Conservation (phyloP, 2,113 vertebrate species). For the Paradoxurus hermaphroditus region DNA sequence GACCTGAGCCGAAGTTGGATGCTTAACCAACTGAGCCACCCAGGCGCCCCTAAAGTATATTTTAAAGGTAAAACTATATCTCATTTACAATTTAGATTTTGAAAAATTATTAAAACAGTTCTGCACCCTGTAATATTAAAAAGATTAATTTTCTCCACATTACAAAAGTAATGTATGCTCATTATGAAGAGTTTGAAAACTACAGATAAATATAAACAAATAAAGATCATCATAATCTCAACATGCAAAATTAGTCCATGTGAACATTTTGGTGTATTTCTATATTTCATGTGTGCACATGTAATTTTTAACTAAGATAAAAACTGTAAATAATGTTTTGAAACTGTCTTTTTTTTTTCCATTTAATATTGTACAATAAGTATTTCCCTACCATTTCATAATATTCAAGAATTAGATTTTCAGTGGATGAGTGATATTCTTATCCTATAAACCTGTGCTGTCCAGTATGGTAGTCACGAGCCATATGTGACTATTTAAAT, state of each 20-base stretch:
- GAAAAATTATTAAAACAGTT: not conserved
- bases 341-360: not conserved
- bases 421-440: not conserved
- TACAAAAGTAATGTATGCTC: not conserved
- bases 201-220: not conserved
- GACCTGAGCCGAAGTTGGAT: too few relatives aligned
- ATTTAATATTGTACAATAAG: not conserved
- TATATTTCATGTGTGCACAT: not conserved
- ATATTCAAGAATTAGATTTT: not conserved
- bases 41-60: too few relatives aligned
- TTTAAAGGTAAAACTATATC: not conserved
- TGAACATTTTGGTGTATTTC: not conserved
- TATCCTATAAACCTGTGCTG: not conserved
- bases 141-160: not conserved
- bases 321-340: not conserved
- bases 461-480: not conserved
- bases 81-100: not conserved
- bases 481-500: not conserved
- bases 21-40: too few relatives aligned
- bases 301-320: conserved; percentile 3
- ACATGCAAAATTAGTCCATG: not conserved
- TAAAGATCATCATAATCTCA: not conserved
- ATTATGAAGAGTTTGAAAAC: conserved; percentile 16
- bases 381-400: not conserved
- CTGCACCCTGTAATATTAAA: not conserved